phyloP scores from a whole-genome alignment of 2,888 invertebrate species.

The Temnothorax ravouxi region DNA sequence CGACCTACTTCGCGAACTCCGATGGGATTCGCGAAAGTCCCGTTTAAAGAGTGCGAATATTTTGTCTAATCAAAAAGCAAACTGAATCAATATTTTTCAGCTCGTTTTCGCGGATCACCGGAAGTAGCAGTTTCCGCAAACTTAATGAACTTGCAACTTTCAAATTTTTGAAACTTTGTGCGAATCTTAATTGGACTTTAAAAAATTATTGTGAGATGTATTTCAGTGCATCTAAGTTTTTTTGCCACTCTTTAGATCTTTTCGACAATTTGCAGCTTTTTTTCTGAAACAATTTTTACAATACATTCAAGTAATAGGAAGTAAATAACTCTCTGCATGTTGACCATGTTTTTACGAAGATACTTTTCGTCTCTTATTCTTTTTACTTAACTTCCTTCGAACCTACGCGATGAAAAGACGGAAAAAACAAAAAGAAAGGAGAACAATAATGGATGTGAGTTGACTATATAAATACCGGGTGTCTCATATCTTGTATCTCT shows the following conservation, averaged over 20 bases:
- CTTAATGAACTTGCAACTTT: constrained; percentile 8
- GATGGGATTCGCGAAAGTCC: neutral
- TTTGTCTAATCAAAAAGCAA: constrained; percentile 25
- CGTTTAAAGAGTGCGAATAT: constrained; percentile 35
- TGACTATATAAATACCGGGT: constrained; percentile 68
- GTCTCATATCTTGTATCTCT: constrained; percentile 56
- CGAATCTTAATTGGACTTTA: neutral
- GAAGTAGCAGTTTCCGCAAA: neutral
- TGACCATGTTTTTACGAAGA: neutral
- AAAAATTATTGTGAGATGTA: neutral
- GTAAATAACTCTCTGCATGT: constrained; percentile 8
- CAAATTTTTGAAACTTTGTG: neutral
- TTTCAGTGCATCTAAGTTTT: neutral
- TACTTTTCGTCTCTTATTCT: constrained; percentile 22
- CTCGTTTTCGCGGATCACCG: neutral
- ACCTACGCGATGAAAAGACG: constrained; percentile 18
- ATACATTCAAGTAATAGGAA: neutral
- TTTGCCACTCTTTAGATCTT: neutral
- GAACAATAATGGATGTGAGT: constrained; percentile 73
- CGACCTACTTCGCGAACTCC: constrained; percentile 42
- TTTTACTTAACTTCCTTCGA: constrained; percentile 12
- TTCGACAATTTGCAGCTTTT: neutral
- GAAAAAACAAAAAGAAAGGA: constrained; percentile 58
- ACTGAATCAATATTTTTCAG: constrained; percentile 2
- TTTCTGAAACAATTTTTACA: neutral